Conservation (phyloP, 2,797 vertebrate genomes). For the Myoxocephalus aenaeus region DNA sequence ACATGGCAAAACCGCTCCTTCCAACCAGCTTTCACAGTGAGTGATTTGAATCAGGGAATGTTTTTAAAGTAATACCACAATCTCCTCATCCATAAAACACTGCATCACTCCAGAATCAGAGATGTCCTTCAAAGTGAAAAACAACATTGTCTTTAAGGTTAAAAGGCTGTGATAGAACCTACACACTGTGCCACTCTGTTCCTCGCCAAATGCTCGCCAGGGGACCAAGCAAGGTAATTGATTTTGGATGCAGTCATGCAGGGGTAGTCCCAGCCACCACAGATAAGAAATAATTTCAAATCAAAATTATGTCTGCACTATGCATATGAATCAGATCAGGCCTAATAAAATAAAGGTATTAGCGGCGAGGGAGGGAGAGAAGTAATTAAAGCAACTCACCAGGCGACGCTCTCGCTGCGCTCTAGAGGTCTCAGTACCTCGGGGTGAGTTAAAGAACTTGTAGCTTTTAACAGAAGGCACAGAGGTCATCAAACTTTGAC, state of each 20-base stretch:
- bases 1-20: slow-evolving; percentile 35
- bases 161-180: slow-evolving; percentile 62
- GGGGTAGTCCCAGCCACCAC: slow-evolving; percentile 57
- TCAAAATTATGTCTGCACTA: slow-evolving; percentile 76
- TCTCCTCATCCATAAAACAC: slow-evolving; percentile 65
- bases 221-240: slow-evolving; percentile 80
- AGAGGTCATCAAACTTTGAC: slow-evolving; percentile 66
- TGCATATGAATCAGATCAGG: slow-evolving; percentile 81
- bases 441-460: slow-evolving; percentile 63
- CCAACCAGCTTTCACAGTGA: slow-evolving; percentile 53
- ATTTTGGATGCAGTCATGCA: slow-evolving; percentile 83
- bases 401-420: slow-evolving; percentile 60
- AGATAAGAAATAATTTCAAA: slow-evolving; percentile 76
- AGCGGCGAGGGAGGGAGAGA: slow-evolving; percentile 67
- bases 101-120: slow-evolving; percentile 54
- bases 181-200: slow-evolving; percentile 51
- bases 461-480: slow-evolving; percentile 60
- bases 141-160: slow-evolving; percentile 70
- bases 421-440: slow-evolving; percentile 68
- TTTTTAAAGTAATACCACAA: slow-evolving; percentile 44
- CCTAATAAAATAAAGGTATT: slow-evolving; percentile 83
- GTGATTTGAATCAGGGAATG: slow-evolving; percentile 41
- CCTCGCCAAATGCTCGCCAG: slow-evolving; percentile 62
- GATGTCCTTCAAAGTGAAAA: slow-evolving; percentile 76
- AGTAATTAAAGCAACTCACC: slow-evolving; percentile 81